These are phyloP conservation scores for Tenualosa ilisha DNA, from an alignment of 2,797 vertebrate genomes.

Conservation along the genomic window DNA sequence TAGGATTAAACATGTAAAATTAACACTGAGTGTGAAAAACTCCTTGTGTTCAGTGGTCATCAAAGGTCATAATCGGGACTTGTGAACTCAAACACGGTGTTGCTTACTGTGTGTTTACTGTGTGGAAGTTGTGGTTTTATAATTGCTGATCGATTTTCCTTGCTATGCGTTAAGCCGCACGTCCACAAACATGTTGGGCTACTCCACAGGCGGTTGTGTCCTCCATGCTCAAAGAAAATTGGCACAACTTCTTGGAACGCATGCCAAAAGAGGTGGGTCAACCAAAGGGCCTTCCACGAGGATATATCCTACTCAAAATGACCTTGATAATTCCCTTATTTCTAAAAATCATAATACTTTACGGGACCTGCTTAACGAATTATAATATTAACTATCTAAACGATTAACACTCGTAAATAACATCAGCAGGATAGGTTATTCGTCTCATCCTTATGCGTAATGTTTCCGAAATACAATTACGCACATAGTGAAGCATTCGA, in stretches of 20 bases:
- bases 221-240: slow-evolving; percentile 44
- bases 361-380: not conserved
- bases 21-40: too few species aligned
- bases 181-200: slow-evolving; percentile 30
- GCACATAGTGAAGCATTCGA: not conserved
- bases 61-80: not conserved
- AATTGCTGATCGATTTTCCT: not conserved
- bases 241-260: slow-evolving; percentile 52
- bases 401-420: not conserved
- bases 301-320: slow-evolving; percentile 53
- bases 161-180: slow-evolving; percentile 24
- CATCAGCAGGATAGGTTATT: not conserved
- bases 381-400: not conserved
- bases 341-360: not conserved
- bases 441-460: not conserved
- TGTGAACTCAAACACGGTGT: not conserved
- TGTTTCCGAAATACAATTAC: not conserved
- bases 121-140: not conserved
- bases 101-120: too few species aligned
- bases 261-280: slow-evolving; percentile 65
- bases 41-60: not conserved
- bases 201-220: not conserved
- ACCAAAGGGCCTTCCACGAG: slow-evolving; percentile 48
- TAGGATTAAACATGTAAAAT: too few species aligned
- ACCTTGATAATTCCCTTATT: slow-evolving; percentile 64